Percentiles rank a stretch among this genome's conserved stretches.
Evolutionary conservation across 2,113 vertebrate species (phyloP).

Genomic region (Apteryx owenii): DNA sequence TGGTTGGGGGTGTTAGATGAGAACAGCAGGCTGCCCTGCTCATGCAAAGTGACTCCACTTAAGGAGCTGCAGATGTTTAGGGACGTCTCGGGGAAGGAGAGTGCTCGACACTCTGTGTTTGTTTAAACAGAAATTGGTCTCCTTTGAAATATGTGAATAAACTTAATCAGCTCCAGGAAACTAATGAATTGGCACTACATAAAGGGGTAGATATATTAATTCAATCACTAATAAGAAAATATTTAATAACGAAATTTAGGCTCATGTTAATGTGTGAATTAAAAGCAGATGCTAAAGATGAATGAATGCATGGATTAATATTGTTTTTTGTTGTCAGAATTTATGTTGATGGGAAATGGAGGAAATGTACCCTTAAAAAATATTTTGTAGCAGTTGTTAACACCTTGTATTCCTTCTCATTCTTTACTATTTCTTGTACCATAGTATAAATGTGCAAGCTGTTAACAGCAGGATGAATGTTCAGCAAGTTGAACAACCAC

Average conservation of each 20-base stretch:
- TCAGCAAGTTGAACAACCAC: slow-evolving; percentile 53
- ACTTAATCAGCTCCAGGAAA: neutral
- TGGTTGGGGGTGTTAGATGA: neutral
- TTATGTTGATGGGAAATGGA: slow-evolving; percentile 77
- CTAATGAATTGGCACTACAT: neutral
- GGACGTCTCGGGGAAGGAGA: neutral
- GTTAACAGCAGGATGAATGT: slow-evolving; percentile 74
- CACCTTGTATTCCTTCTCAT: slow-evolving; percentile 74
- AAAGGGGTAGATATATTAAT: slow-evolving; percentile 8
- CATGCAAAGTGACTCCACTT: neutral
- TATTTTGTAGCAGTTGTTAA: slow-evolving; percentile 80
- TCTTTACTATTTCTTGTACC: slow-evolving; percentile 46
- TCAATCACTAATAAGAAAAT: slow-evolving; percentile 35
- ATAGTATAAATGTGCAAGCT: slow-evolving; percentile 71
- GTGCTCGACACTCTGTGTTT: neutral
- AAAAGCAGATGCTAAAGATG: slow-evolving; percentile 73
- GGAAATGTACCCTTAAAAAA: slow-evolving; percentile 78
- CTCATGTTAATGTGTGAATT: slow-evolving; percentile 61
- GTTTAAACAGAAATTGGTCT: neutral
- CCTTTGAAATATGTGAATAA: neutral
- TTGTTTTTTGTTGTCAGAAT: slow-evolving; percentile 76
- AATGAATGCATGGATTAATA: slow-evolving; percentile 70
- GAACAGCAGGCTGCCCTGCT: neutral
- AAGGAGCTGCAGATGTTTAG: slow-evolving; percentile 41
- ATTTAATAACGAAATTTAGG: slow-evolving; percentile 18